A percentile compares a stretch with the other conserved stretches of the same genome.
These are phyloP conservation scores for Sphaeridia pumilis DNA, from an alignment of 2,888 invertebrate genomes.

Conservation along the genomic window DNA sequence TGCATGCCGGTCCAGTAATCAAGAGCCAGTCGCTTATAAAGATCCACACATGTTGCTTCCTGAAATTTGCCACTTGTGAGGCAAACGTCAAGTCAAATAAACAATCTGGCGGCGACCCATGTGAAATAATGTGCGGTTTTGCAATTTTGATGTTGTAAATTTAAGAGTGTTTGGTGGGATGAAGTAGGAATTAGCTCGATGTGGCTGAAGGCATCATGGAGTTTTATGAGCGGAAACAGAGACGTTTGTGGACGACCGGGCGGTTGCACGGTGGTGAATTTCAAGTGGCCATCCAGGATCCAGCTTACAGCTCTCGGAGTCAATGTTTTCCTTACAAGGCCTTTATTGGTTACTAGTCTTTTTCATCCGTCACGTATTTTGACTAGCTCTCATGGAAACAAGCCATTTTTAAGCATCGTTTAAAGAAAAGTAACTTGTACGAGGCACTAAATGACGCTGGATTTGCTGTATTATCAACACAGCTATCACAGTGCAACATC, in stretches of 20 bases:
- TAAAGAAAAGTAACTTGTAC: no score
- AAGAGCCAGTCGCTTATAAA: no score
- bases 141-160: constrained; percentile 1
- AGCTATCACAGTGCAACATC: background rate
- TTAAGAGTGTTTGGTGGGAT: constrained; percentile 1
- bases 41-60: no score
- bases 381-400: no score
- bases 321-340: background rate
- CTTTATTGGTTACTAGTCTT: background rate
- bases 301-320: background rate
- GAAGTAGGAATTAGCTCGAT: constrained; percentile 2
- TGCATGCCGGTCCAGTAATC: no score
- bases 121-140: constrained; percentile 2
- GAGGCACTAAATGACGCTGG: no score
- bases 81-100: no score
- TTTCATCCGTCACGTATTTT: no score
- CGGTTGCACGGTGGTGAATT: background rate
- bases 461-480: no score
- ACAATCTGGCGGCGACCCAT: background rate
- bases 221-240: constrained; percentile 2
- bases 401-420: no score
- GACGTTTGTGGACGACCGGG: background rate
- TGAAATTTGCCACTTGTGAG: no score
- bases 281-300: background rate
- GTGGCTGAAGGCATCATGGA: background rate